Conservation (phyloP, 2,797 vertebrate genomes). For the Ctenosaura bakeri region DNA sequence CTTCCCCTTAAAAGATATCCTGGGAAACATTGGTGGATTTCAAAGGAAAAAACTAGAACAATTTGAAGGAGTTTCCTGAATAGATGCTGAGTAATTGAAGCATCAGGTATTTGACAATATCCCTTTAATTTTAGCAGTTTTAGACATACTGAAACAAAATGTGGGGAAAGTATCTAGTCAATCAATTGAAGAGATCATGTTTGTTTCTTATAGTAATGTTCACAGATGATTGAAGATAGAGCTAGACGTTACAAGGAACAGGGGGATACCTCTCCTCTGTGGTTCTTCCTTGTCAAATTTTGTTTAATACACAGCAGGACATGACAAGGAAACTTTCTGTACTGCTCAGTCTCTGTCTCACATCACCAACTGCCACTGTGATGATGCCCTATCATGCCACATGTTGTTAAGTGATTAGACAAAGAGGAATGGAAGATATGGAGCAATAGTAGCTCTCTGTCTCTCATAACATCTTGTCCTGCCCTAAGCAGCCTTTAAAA, state of each 20-base stretch:
- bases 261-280: background rate
- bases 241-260: background rate
- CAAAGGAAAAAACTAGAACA: constrained; percentile 17
- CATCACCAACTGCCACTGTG: background rate
- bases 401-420: background rate
- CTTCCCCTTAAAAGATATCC: constrained; percentile 20
- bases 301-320: background rate
- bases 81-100: background rate
- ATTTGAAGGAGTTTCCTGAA: constrained; percentile 30
- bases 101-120: constrained; percentile 46
- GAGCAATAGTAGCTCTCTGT: background rate
- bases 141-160: constrained; percentile 1
- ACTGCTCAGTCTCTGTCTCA: background rate
- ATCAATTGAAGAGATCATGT: background rate
- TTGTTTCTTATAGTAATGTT: constrained; percentile 16
- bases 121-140: constrained; percentile 48
- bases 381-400: background rate
- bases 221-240: background rate
- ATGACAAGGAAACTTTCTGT: background rate
- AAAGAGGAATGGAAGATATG: background rate
- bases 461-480: background rate
- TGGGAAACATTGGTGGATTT: constrained; percentile 39
- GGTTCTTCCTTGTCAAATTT: background rate
- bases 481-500: background rate
- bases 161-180: constrained; percentile 35